Conservation (phyloP, 1,140 invertebrate genomes). For the Brachionus koreanus region DNA sequence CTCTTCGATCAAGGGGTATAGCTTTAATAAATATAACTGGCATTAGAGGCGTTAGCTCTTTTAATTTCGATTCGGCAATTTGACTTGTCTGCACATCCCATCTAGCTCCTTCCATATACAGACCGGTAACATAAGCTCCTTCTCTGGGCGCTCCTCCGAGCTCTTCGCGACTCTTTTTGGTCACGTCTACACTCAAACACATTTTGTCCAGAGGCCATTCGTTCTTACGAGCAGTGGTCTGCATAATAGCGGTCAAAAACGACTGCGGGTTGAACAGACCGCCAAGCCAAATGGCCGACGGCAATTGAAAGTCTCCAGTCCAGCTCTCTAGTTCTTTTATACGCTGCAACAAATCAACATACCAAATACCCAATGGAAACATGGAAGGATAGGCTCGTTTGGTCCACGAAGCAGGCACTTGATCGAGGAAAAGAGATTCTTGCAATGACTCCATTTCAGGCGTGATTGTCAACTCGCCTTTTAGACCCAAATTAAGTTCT, state of each 20-base stretch:
- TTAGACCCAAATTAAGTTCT: constrained; percentile 85
- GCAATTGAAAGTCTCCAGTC: constrained; percentile 58
- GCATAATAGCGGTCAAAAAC: constrained; percentile 92
- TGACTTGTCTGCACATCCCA: constrained; percentile 82
- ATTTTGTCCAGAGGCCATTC: constrained; percentile 92
- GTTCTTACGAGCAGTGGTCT: constrained; percentile 84
- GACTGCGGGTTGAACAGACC: constrained; percentile 96
- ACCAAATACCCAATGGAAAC: constrained; percentile 79
- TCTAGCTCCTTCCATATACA: constrained; percentile 88
- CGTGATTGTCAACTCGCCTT: constrained; percentile 90
- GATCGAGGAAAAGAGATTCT: constrained; percentile 83
- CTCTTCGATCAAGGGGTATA: constrained; percentile 88
- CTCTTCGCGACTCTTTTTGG: constrained; percentile 88
- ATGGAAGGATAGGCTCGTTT: constrained; percentile 84
- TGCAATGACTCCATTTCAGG: constrained; percentile 90
- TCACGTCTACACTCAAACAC: constrained; percentile 92
- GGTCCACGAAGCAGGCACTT: constrained; percentile 79
- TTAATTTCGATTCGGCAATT: constrained; percentile 80
- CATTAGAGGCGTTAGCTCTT: constrained; percentile 86
- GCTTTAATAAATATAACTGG: constrained; percentile 83
- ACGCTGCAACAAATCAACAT: constrained; percentile 79
- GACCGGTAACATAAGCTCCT: constrained; percentile 84
- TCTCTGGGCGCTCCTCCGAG: constrained; percentile 77
- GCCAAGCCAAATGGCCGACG: constrained; percentile 78
- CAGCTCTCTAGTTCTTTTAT: constrained; percentile 85